Conservation (phyloP, 2,888 invertebrate species). For the Adelognathus sp. region DNA sequence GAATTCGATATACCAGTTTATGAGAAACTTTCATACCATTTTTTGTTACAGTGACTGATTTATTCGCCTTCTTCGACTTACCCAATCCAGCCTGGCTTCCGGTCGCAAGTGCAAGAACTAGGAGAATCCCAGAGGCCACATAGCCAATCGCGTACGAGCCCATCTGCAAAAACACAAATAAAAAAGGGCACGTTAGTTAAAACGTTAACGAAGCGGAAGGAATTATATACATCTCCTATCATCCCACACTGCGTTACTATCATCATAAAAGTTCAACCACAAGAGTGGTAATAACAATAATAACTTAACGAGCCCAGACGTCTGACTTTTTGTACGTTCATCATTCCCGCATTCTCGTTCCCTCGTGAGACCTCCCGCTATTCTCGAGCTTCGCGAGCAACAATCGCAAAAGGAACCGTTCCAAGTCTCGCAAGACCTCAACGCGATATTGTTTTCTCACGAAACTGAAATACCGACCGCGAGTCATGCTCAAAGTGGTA, state of each 20-base stretch:
- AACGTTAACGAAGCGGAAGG: slow-evolving; percentile 7
- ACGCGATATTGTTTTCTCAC: slow-evolving; percentile 48
- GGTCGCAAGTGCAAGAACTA: slow-evolving; percentile 70
- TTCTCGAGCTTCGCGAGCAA: slow-evolving; percentile 7
- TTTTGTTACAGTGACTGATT: background rate
- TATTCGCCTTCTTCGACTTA: slow-evolving; percentile 15
- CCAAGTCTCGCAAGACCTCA: background rate
- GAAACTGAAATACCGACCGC: slow-evolving; percentile 42
- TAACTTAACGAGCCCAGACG: slow-evolving; percentile 28
- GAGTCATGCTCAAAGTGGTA: background rate
- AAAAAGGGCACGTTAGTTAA: slow-evolving; percentile 5
- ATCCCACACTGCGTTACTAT: slow-evolving; percentile 16
- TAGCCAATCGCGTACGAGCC: slow-evolving; percentile 71
- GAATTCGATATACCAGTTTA: no score
- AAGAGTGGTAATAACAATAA: slow-evolving; percentile 48
- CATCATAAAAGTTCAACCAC: slow-evolving; percentile 64
- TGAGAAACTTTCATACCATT: no score
- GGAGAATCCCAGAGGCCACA: slow-evolving; percentile 69
- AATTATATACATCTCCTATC: background rate
- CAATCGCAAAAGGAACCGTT: slow-evolving; percentile 26
- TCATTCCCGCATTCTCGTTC: slow-evolving; percentile 20
- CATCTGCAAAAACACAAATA: slow-evolving; percentile 72
- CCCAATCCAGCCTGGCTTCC: slow-evolving; percentile 64
- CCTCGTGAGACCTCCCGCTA: slow-evolving; percentile 2
- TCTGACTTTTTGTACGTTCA: slow-evolving; percentile 30